These are phyloP conservation scores for Disparrhopalites patrizii DNA, from an alignment of 2,888 invertebrate species.

Conservation along the genomic window DNA sequence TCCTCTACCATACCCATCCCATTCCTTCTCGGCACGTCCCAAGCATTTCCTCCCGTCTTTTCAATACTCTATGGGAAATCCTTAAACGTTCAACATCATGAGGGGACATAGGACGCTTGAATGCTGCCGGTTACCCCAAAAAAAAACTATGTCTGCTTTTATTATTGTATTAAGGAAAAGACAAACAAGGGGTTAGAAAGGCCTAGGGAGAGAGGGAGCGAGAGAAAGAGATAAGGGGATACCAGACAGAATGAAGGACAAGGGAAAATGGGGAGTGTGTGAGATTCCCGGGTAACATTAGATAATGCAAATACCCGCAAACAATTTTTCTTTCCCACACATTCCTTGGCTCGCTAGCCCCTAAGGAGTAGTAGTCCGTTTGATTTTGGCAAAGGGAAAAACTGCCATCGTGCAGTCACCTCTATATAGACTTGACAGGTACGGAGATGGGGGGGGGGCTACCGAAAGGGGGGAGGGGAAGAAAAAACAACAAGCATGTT, in stretches of 20 bases:
- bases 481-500: no score
- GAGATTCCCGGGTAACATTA: neutral
- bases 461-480: no score
- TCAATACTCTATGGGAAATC: no score
- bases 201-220: neutral
- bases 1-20: no score
- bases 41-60: no score
- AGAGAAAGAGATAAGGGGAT: neutral
- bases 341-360: neutral
- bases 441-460: neutral
- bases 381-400: conserved; percentile 18
- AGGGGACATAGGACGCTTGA: no score
- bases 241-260: neutral
- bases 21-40: no score
- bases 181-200: neutral
- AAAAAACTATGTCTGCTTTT: no score
- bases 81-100: no score
- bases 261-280: neutral
- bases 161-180: no score
- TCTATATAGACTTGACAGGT: neutral
- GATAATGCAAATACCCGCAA: neutral
- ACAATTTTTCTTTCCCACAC: neutral
- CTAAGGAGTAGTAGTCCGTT: conserved; percentile 18
- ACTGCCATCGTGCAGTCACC: neutral
- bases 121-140: no score